These are phyloP conservation scores for Aphodius granarius DNA, from an alignment of 2,888 invertebrate species.

Conservation along the genomic window DNA sequence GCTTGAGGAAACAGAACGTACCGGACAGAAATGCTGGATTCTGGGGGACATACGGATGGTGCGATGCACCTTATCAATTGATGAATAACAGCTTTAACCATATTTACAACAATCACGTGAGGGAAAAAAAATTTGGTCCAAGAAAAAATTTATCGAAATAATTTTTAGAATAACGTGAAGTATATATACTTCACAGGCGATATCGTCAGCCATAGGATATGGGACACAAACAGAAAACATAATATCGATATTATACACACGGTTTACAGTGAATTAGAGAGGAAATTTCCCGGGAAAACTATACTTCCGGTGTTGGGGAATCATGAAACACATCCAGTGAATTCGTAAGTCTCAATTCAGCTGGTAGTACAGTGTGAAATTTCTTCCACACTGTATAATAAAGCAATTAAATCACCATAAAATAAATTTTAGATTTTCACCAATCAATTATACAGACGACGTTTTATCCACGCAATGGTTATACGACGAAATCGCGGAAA, in stretches of 20 bases:
- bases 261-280: constrained; percentile 52
- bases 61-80: constrained; percentile 73
- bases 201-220: constrained; percentile 80
- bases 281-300: constrained; percentile 56
- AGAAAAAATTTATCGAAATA: neutral
- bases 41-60: constrained; percentile 81
- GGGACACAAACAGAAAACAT: constrained; percentile 72
- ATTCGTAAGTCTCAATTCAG: constrained; percentile 31
- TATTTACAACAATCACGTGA: constrained; percentile 31
- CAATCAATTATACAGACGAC: constrained; percentile 32
- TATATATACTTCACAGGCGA: constrained; percentile 85
- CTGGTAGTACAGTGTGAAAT: neutral
- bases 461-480: constrained; percentile 70
- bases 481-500: constrained; percentile 70
- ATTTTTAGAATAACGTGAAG: constrained; percentile 46
- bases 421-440: constrained; percentile 44
- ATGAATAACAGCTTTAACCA: constrained; percentile 60
- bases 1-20: constrained; percentile 54
- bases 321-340: constrained; percentile 25
- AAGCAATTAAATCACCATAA: too few species aligned
- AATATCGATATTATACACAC: constrained; percentile 63
- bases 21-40: constrained; percentile 62
- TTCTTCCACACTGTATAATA: too few species aligned
- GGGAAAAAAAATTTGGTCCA: constrained; percentile 4
- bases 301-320: constrained; percentile 41